Evolutionary conservation across 2,888 invertebrate species (phyloP).

Genomic region (Erebia aethiops): DNA sequence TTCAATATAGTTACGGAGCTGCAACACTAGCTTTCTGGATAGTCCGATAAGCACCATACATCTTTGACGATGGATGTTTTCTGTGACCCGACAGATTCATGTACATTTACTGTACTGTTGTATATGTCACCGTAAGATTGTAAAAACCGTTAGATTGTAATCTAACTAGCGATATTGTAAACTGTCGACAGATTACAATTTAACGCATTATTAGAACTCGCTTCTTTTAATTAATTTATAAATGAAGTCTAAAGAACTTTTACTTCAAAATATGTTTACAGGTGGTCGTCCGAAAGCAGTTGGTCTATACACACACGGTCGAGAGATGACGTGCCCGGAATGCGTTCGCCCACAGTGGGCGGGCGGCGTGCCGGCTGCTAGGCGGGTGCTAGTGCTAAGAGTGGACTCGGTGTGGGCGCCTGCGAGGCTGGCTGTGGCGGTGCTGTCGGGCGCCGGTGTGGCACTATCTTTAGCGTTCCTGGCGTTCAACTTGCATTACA

Average conservation of each 20-base stretch:
- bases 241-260: background rate
- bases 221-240: background rate
- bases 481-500: constrained; percentile 91
- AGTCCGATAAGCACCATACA: no score
- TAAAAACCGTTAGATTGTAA: no score
- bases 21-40: no score
- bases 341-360: constrained; percentile 89
- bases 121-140: no score
- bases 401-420: constrained; percentile 90
- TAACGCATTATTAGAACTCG: no score
- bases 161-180: no score
- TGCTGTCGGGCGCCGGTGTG: constrained; percentile 89
- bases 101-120: no score
- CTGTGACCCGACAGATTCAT: no score
- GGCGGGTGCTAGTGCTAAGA: constrained; percentile 87
- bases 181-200: no score
- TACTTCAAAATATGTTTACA: constrained; percentile 54
- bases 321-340: constrained; percentile 84
- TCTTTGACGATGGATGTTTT: no score
- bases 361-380: constrained; percentile 91
- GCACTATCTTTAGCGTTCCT: constrained; percentile 89
- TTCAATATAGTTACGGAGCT: no score
- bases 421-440: constrained; percentile 88
- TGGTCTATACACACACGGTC: constrained; percentile 87
- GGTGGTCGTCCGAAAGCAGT: constrained; percentile 88